Conservation (phyloP, 1,140 invertebrate genomes). For the Drosophila watanabei region DNA sequence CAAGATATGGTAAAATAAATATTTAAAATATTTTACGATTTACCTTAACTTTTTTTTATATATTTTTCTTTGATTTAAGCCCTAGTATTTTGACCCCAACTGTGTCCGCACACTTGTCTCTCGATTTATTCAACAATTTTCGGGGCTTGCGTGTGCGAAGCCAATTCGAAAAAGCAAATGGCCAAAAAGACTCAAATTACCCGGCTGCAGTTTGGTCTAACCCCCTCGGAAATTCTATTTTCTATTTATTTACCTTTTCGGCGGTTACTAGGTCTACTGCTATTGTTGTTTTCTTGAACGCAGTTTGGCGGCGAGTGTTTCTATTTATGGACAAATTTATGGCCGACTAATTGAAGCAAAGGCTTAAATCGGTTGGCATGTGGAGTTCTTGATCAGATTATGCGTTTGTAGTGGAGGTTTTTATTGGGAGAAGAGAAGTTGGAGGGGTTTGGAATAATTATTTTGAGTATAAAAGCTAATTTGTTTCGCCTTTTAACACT, state of each 20-base stretch:
- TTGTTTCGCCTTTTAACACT: background rate
- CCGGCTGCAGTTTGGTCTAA: conserved; percentile 54
- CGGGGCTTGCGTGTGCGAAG: conserved; percentile 55
- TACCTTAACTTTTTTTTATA: background rate
- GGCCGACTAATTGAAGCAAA: conserved; percentile 49
- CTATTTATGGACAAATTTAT: conserved; percentile 69
- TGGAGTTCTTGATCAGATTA: conserved; percentile 11
- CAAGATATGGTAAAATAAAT: background rate
- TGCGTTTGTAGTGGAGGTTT: background rate
- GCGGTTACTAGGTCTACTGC: conserved; percentile 37
- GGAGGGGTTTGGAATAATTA: background rate
- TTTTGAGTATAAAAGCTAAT: background rate
- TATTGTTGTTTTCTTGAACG: conserved; percentile 29
- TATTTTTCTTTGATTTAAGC: background rate
- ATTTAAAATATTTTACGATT: background rate
- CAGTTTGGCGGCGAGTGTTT: conserved; percentile 26
- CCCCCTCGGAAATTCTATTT: conserved; percentile 58
- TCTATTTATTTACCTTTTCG: conserved; percentile 65
- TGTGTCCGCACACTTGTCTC: conserved; percentile 58
- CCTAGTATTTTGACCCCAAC: background rate
- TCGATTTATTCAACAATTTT: conserved; percentile 69
- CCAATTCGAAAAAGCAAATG: conserved; percentile 50
- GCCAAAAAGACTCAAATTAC: conserved; percentile 66
- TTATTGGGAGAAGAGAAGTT: background rate
- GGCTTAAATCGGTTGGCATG: conserved; percentile 12